Percentiles rank a stretch among this genome's conserved stretches.
These are phyloP conservation scores for Chaetodon trifasciatus DNA, from an alignment of 2,797 vertebrate genomes.

Conservation along the genomic window DNA sequence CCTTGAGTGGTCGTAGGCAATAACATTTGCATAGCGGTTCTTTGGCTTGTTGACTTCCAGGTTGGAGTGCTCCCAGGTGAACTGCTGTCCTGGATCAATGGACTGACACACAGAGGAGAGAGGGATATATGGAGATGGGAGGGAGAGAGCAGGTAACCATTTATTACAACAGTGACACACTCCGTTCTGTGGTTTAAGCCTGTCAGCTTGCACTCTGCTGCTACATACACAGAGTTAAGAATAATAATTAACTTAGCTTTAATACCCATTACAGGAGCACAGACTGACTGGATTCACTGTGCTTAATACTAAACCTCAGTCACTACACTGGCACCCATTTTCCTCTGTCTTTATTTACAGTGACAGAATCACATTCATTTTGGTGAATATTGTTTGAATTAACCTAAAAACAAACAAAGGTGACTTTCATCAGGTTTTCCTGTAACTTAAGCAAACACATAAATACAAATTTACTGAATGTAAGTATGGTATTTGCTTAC, in stretches of 20 bases:
- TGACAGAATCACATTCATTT: background rate
- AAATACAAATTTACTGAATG: too few relatives aligned
- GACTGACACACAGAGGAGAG: constrained; percentile 82
- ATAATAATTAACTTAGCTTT: background rate
- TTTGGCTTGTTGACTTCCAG: constrained; percentile 98
- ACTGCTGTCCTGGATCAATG: constrained; percentile 96
- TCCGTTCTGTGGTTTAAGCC: constrained; percentile 11
- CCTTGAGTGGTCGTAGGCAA: constrained; percentile 96
- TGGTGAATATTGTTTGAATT: background rate
- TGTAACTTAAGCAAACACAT: too few relatives aligned
- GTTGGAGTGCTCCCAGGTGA: constrained; percentile 99
- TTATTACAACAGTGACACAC: constrained; percentile 9
- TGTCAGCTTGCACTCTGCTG: background rate
- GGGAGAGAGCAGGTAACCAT: background rate
- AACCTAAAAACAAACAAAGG: too few relatives aligned
- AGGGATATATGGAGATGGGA: background rate
- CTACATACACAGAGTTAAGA: background rate
- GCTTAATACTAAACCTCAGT: background rate
- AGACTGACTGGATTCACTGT: too few relatives aligned
- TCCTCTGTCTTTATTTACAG: background rate
- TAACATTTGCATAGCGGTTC: constrained; percentile 98
- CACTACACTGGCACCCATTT: background rate
- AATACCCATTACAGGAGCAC: background rate
- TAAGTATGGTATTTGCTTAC: background rate
- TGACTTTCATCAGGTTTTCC: too few relatives aligned